Percentiles rank a stretch among this genome's conserved stretches.
phyloP scores from a whole-genome alignment of 2,113 vertebrate genomes.

The Pachycephala philippinensis region DNA sequence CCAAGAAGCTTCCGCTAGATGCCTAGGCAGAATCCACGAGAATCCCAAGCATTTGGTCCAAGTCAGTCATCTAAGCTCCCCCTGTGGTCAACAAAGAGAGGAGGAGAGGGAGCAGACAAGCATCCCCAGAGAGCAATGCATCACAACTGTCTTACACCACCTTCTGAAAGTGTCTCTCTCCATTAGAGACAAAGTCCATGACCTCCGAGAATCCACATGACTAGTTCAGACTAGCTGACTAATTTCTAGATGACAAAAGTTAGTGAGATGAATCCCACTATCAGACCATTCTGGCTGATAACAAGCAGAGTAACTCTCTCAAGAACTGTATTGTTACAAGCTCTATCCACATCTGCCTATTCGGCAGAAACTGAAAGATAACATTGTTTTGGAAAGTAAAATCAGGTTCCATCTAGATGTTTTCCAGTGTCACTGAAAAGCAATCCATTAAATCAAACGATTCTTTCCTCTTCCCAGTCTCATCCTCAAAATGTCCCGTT shows the following conservation, averaged over 20 bases:
- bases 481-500: neutral
- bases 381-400: neutral
- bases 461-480: neutral
- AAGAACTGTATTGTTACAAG: neutral
- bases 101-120: neutral
- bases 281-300: neutral
- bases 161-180: neutral
- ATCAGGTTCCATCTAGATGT: neutral
- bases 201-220: conserved; percentile 1
- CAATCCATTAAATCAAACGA: neutral
- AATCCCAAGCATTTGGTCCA: neutral
- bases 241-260: neutral
- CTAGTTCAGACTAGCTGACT: neutral
- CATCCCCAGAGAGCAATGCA: neutral
- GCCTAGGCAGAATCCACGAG: neutral
- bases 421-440: neutral
- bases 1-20: neutral
- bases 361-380: neutral
- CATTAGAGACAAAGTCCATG: neutral
- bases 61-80: neutral
- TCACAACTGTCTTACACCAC: neutral
- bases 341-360: neutral
- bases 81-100: neutral
- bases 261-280: neutral
- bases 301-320: neutral